These are phyloP conservation scores for Taxidea taxus DNA, from an alignment of 2,113 vertebrate species.

Conservation along the genomic window DNA sequence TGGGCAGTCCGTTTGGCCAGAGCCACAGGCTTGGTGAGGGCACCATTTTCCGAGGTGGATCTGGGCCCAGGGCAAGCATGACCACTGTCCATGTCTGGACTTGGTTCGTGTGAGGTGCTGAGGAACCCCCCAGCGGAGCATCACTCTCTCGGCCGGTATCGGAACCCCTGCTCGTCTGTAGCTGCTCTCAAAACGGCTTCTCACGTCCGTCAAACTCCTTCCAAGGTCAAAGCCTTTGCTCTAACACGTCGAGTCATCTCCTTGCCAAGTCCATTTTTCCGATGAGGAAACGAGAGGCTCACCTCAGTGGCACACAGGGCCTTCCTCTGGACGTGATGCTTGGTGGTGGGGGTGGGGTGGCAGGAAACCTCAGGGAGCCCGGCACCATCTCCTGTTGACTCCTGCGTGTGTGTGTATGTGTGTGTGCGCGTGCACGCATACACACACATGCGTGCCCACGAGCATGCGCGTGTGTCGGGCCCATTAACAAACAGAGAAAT, in stretches of 20 bases:
- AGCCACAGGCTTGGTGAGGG: not conserved
- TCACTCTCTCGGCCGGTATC: accelerated
- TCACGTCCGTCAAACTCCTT: not conserved
- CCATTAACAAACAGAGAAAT: conserved; percentile 74
- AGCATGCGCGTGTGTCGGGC: not conserved
- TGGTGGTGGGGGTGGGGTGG: not conserved
- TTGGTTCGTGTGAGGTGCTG: no score
- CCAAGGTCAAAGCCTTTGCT: not conserved
- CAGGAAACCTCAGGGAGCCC: not conserved
- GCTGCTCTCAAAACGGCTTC: not conserved
- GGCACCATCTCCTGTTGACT: accelerated
- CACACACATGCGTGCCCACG: not conserved
- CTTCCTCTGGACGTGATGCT: not conserved
- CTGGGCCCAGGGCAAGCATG: not conserved
- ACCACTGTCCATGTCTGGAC: not conserved
- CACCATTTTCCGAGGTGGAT: not conserved
- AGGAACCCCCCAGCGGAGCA: accelerated
- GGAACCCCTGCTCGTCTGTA: not conserved
- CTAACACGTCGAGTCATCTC: not conserved
- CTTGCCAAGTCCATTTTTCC: not conserved
- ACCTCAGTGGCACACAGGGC: accelerated
- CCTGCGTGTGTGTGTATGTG: no score
- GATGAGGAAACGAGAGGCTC: not conserved
- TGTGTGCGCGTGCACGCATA: not conserved
- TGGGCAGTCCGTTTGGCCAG: not conserved